Base-by-base conservation (phyloP, 1,140 invertebrate genomes). In the Drosophila quadrilineata region DNA sequence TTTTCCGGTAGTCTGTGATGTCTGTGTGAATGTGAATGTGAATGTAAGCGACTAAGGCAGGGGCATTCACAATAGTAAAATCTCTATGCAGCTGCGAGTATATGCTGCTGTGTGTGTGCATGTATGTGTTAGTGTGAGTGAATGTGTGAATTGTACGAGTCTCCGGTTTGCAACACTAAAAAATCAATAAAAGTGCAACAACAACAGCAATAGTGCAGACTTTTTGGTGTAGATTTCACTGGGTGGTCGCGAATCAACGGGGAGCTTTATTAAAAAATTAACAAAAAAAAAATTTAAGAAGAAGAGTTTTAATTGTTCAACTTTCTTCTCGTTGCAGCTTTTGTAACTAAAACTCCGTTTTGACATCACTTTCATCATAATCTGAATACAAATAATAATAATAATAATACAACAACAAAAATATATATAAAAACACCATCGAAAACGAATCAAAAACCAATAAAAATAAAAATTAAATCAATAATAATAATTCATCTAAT, bases 291-390 rank as follows among this genome's bases (percentile, higher is more conserved):
- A 28, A 10, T 62, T 28, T 29, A 54, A 49, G 24, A 52, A 19
- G n/a, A n/a, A 16, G 22, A 12, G 16, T 43, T 54, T 50, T 63
- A 58, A 70, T 58, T 70, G 19, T 40, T 60, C 5, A 28, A 66
- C 35, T 54, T 49, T 54, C 56, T 49, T 67, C 36, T 90, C 90
- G 84, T 93, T 93, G 85, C 93, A 95, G 94, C 93, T 94, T 94
- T 94, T 94, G 93, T 94, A 94, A 93, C 92, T 94, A 93, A 94
- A 93, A 93, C 92, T 92, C 92, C 85, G 87, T 89, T 89, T 89
- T 89, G 87, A 89, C 87, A 89, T 89, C 87, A 89, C 87, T 89
- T 88, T 89, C 87, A 89, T 89, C 85, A 88, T 88, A 87, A 89
- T 86, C 79, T 89, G 75, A 88, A 86, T 70, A 87, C 66, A 75